These are phyloP conservation scores for Numenius arquata DNA, from an alignment of 2,113 vertebrate genomes.

Conservation along the genomic window DNA sequence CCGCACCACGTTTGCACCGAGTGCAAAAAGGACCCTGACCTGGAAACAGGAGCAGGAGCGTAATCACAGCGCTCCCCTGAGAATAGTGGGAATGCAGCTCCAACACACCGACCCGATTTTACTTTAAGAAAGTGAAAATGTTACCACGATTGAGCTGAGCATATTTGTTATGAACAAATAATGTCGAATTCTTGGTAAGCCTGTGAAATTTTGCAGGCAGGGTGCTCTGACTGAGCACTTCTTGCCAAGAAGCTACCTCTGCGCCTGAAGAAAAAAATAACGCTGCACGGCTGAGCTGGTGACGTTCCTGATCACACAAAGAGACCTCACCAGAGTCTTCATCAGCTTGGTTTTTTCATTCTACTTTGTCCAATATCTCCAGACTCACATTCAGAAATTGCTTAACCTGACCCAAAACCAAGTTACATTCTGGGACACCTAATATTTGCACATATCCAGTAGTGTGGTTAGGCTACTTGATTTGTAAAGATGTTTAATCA, in stretches of 20 bases:
- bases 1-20: not conserved
- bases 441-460: not conserved
- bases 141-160: not conserved
- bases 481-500: not conserved
- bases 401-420: not conserved
- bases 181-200: rapidly evolving
- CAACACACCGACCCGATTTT: rapidly evolving
- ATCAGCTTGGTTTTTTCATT: not conserved
- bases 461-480: not conserved
- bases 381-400: not conserved
- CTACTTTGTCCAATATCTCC: not conserved
- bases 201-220: not conserved
- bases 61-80: not conserved
- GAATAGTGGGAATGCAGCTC: not conserved
- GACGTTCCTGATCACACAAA: not conserved
- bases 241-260: not conserved
- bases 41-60: not conserved
- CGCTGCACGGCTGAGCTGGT: not conserved
- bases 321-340: not conserved
- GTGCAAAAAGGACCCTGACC: not conserved
- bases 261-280: not conserved
- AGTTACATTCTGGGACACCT: not conserved
- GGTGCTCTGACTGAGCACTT: not conserved
- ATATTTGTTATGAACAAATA: not conserved
- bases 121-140: not conserved